Conservation (phyloP, 2,888 invertebrate species). For the Argyresthia goedartella region DNA sequence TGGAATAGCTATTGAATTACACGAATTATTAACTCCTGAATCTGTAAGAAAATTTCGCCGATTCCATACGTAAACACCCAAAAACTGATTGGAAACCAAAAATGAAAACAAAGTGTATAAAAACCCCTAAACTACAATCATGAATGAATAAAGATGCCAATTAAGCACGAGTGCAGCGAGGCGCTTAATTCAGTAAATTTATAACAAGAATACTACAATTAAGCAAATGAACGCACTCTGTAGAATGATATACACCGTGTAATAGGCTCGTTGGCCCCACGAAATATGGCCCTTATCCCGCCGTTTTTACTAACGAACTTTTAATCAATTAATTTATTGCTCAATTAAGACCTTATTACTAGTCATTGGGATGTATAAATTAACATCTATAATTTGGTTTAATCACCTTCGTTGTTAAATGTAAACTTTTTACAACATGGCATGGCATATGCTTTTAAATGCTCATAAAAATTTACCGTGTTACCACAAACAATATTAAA, state of each 20-base stretch:
- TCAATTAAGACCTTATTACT: slow-evolving; percentile 55
- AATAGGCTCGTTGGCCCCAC: slow-evolving; percentile 26
- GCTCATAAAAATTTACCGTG: too few species aligned
- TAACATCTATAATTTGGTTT: not conserved
- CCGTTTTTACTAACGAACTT: slow-evolving; percentile 44
- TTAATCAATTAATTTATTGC: slow-evolving; percentile 62
- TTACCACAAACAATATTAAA: too few species aligned
- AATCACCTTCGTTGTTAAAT: not conserved
- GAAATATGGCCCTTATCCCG: slow-evolving; percentile 32
- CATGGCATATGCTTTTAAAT: too few species aligned
- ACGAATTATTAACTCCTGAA: too few species aligned
- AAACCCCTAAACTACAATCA: too few species aligned
- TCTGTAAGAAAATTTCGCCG: too few species aligned
- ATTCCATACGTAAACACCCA: too few species aligned
- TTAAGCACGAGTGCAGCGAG: slow-evolving; percentile 13
- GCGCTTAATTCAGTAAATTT: slow-evolving; percentile 41
- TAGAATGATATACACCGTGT: slow-evolving; percentile 13
- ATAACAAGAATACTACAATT: slow-evolving; percentile 52
- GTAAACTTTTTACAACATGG: too few species aligned
- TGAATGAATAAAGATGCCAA: not conserved
- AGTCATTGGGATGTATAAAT: slow-evolving; percentile 35
- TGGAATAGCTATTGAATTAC: too few species aligned
- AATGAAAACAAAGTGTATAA: too few species aligned
- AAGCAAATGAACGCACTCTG: slow-evolving; percentile 30
- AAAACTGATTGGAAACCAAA: too few species aligned